Base-by-base conservation (phyloP, 1,140 invertebrate species). In the Drosophila auraria region DNA sequence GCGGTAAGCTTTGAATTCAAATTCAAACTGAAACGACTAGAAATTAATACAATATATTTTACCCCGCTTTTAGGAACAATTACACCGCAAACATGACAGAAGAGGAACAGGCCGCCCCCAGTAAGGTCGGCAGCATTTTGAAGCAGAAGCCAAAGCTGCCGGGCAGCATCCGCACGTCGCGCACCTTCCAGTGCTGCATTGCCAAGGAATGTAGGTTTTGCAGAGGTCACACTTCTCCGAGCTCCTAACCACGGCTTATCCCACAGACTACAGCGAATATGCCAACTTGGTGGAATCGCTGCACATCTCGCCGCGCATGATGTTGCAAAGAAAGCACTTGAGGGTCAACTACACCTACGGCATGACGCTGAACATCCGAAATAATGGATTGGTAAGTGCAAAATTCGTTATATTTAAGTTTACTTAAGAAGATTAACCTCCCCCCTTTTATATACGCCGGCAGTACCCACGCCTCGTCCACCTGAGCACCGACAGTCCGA, bases 401-500 rank as follows among this genome's bases (percentile, higher is more conserved):
- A 40, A 3, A 27, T 4, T 25, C 0, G 14, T 30, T 54, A 7
- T 36, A 51, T 33, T 33, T 33, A 11, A 40, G 5, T 25, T 2
- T 23, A 12, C 9, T 20, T 3, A 6, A 33, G 50, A 8, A 11
- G 30, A 15, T 38, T 25, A 27, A 6, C 1, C n/a, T 2, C 15
- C 20, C 3, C 14, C 23, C 25, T 30, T 30, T 30, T 14, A 7
- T 8, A 8, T 5, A 15, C 44, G 12, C 7, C 30, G 40, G 1
- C 62, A 92, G 91, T 87, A 77, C 40, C 86, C 86, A 3, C 87
- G 91, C 6, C n/a, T 30, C 7, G 42, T 92, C 5, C 42, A 50
- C 4, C 27, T 83, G 0, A 57, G 36, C 14, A 87, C 83, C 2
- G 91, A 92, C 44, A 91, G 84, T 64, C 64, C 71, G 0, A 40